Conservation (phyloP, 2,113 vertebrate species). For the Sinosuthora webbiana region DNA sequence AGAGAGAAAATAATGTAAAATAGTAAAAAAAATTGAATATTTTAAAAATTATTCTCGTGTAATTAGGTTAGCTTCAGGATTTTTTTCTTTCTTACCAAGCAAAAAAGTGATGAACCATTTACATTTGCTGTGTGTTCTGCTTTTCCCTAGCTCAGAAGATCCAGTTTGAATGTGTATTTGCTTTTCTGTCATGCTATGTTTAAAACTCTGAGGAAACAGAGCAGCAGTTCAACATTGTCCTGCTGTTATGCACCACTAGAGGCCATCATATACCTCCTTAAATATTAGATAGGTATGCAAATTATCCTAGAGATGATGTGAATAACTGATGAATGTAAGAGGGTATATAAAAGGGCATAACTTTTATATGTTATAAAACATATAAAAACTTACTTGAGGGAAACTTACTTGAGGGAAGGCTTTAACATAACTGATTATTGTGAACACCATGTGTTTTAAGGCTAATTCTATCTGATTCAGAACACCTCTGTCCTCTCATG, state of each 20-base stretch:
- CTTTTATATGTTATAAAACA: too few relatives aligned
- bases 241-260: conserved; percentile 74
- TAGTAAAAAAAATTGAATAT: not conserved
- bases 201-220: not conserved
- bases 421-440: not conserved
- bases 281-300: conserved; percentile 67
- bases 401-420: not conserved
- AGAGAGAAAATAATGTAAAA: not conserved
- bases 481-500: not conserved
- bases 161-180: not conserved
- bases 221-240: conserved; percentile 20
- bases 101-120: not conserved
- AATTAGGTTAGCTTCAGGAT: not conserved
- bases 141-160: not conserved
- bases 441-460: not conserved
- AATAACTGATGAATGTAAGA: not conserved
- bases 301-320: conserved; percentile 6
- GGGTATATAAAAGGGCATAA: not conserved
- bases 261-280: conserved; percentile 75
- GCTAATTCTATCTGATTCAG: not conserved
- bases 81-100: not conserved
- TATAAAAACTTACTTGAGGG: too few relatives aligned
- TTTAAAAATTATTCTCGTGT: not conserved
- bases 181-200: not conserved
- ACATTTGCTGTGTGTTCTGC: not conserved